Conservation (phyloP, 2,113 vertebrate genomes). For the Eretmochelys imbricata region DNA sequence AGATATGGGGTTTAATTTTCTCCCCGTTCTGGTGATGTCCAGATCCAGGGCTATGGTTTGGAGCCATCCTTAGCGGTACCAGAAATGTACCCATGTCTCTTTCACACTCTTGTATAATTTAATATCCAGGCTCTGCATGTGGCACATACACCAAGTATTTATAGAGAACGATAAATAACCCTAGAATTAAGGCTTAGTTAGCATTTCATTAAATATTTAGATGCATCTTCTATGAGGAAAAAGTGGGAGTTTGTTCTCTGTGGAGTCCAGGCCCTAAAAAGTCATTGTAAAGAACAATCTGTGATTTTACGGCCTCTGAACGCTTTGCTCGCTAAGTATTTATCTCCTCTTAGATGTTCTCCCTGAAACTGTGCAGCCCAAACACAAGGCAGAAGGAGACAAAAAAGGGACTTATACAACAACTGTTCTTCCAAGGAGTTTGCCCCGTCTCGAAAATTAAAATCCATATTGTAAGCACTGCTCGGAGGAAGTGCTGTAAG, state of each 20-base stretch:
- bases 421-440: neutral
- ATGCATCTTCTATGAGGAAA: neutral
- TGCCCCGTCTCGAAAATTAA: neutral
- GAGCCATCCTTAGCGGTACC: neutral
- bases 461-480: neutral
- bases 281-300: neutral
- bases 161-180: constrained; percentile 12
- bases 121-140: neutral
- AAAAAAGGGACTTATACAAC: neutral
- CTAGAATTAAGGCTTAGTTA: constrained; percentile 24
- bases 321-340: neutral
- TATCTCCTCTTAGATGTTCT: neutral
- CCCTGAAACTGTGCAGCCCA: neutral
- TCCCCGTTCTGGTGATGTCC: neutral
- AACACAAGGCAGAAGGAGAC: neutral
- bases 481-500: too few relatives aligned
- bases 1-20: neutral
- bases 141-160: constrained; percentile 1
- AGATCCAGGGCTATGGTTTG: neutral
- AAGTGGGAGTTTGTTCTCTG: neutral
- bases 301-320: neutral
- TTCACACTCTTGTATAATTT: neutral
- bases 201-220: constrained; percentile 13
- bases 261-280: too few relatives aligned
- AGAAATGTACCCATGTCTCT: neutral